phyloP scores from a whole-genome alignment of 2,888 invertebrate genomes.

The Bugula neritina region DNA sequence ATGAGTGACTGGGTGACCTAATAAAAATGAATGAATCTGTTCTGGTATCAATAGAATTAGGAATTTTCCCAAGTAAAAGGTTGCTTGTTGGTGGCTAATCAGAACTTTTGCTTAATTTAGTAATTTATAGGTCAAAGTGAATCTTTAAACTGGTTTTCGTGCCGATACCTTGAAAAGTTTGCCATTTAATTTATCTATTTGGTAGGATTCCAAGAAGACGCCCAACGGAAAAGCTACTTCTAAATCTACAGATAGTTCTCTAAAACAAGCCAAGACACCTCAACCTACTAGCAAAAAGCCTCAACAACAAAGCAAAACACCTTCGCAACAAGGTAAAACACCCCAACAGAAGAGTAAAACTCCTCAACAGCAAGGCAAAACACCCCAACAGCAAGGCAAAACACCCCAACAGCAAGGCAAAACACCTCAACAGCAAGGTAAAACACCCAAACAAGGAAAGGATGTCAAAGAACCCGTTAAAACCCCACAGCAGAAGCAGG shows the following conservation, averaged over 20 bases:
- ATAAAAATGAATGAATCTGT: no score
- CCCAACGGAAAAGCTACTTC: not conserved
- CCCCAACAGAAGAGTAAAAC: constrained; percentile 33
- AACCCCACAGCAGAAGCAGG: constrained; percentile 25
- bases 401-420: constrained; percentile 30
- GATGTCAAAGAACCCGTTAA: constrained; percentile 12
- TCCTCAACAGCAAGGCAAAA: constrained; percentile 28
- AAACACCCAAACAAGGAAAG: not conserved
- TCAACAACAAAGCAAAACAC: not conserved
- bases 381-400: constrained; percentile 16
- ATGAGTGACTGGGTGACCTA: no score
- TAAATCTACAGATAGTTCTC: not conserved
- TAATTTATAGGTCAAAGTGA: no score
- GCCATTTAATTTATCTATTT: no score
- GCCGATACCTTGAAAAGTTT: no score
- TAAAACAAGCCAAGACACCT: not conserved
- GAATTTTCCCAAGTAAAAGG: no score
- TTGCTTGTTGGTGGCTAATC: no score
- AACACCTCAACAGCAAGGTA: constrained; percentile 27
- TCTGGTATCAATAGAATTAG: no score
- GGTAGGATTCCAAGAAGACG: not conserved
- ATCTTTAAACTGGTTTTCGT: no score
- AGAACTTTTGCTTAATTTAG: no score
- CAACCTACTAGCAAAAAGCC: not conserved
- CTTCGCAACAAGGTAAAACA: constrained; percentile 1